These are phyloP conservation scores for Lethenteron camtschaticum DNA, from an alignment of 2,113 vertebrate genomes.

Conservation along the genomic window DNA sequence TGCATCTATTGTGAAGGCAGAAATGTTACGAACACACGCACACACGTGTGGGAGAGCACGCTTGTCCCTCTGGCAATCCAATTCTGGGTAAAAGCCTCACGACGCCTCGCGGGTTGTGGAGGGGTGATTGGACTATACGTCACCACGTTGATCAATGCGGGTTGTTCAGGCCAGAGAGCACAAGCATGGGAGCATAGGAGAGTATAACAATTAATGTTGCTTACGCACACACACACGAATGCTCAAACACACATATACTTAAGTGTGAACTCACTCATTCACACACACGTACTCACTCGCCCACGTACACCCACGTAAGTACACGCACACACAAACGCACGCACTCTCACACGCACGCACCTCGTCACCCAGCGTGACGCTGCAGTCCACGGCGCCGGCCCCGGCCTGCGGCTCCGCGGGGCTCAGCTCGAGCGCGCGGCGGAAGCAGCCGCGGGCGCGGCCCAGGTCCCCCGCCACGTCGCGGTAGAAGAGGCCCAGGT, in stretches of 20 bases:
- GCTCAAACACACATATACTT: not conserved
- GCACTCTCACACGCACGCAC: conserved; percentile 19
- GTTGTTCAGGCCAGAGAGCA: too few relatives aligned
- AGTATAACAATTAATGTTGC: too few relatives aligned
- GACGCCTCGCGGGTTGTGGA: too few relatives aligned
- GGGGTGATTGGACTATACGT: too few relatives aligned
- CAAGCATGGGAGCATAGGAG: too few relatives aligned
- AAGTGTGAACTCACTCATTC: not conserved
- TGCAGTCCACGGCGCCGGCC: conserved; percentile 54
- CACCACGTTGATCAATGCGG: too few relatives aligned
- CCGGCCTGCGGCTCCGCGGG: conserved; percentile 43
- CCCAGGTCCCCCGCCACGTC: conserved; percentile 41
- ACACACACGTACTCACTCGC: not conserved
- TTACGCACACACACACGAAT: not conserved
- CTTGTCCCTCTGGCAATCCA: too few relatives aligned
- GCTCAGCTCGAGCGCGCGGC: conserved; percentile 76
- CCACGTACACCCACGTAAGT: not conserved
- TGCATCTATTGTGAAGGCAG: too few relatives aligned
- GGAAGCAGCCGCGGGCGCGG: conserved; percentile 71
- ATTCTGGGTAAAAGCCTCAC: too few relatives aligned
- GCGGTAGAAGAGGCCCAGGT: conserved; percentile 67
- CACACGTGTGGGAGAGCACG: too few relatives aligned
- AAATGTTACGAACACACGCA: too few relatives aligned
- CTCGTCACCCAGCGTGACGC: conserved; percentile 58
- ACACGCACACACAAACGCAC: not conserved